These are phyloP conservation scores for Platygyra sinensis DNA, from an alignment of 64 coral and sea anemone species.

Conservation along the genomic window DNA sequence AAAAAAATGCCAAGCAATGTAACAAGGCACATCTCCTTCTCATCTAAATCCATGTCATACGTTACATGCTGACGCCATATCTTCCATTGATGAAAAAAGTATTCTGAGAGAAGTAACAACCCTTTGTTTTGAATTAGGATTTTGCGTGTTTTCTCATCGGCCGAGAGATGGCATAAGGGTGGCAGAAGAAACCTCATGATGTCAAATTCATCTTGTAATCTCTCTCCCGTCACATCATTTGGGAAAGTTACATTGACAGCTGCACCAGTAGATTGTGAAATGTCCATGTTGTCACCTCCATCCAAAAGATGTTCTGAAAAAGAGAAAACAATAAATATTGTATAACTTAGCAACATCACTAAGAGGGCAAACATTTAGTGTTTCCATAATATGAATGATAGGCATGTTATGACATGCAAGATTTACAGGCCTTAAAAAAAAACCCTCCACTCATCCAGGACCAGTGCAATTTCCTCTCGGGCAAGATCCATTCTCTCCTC, in stretches of 20 bases:
- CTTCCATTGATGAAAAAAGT: slow-evolving; percentile 69
- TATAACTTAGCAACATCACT: background rate
- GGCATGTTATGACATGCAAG: too few species aligned
- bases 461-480: too few species aligned
- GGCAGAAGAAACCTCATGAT: slow-evolving; percentile 77
- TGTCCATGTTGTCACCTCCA: background rate
- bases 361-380: background rate
- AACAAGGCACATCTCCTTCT: slow-evolving; percentile 53
- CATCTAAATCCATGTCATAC: background rate
- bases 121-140: slow-evolving; percentile 72
- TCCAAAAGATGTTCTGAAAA: background rate
- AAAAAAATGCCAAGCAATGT: slow-evolving; percentile 78
- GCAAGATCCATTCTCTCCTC: too few species aligned
- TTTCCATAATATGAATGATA: too few species aligned
- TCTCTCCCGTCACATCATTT: background rate
- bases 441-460: too few species aligned
- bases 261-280: background rate
- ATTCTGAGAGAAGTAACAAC: slow-evolving; percentile 49
- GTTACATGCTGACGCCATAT: slow-evolving; percentile 14
- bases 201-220: background rate
- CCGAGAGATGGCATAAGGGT: slow-evolving; percentile 89
- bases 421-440: too few species aligned
- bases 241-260: background rate
- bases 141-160: slow-evolving; percentile 76
- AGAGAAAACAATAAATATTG: background rate